Conservation (phyloP, 1,140 invertebrate species). For the Stenopsyche tienmushanensis region DNA sequence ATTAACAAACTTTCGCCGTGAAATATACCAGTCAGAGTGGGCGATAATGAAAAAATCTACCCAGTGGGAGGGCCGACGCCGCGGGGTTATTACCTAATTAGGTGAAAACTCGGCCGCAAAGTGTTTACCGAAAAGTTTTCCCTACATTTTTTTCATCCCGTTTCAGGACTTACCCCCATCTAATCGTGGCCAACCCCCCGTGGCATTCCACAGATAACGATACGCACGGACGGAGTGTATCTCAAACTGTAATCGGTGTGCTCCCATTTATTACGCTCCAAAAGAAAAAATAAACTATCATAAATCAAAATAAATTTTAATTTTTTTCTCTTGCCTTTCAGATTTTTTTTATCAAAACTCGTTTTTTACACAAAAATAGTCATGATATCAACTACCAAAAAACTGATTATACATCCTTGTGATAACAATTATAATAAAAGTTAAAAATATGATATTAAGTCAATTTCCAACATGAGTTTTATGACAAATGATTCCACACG, state of each 20-base stretch:
- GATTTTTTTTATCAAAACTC: too few relatives aligned
- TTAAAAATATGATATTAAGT: too few relatives aligned
- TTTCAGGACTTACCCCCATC: not conserved
- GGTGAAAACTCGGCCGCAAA: constrained; percentile 37
- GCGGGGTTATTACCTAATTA: constrained; percentile 36
- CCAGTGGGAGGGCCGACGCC: constrained; percentile 22
- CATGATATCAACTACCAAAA: too few relatives aligned
- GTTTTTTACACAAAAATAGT: too few relatives aligned
- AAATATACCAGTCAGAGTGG: constrained; percentile 18
- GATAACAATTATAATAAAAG: too few relatives aligned
- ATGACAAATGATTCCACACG: too few relatives aligned
- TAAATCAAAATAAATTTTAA: constrained; percentile 26
- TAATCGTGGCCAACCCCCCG: constrained; percentile 6
- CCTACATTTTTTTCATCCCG: constrained; percentile 17
- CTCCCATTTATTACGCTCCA: not conserved
- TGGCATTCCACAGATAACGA: not conserved
- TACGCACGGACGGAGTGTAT: constrained; percentile 1
- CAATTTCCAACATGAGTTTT: too few relatives aligned
- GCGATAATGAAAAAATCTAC: constrained; percentile 36
- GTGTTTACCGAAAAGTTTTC: constrained; percentile 33
- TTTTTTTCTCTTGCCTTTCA: not conserved
- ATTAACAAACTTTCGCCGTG: constrained; percentile 31
- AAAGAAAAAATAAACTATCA: constrained; percentile 19
- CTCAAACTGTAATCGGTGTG: constrained; percentile 13
- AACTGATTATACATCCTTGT: too few relatives aligned